Conservation (phyloP, 2,888 invertebrate genomes). For the Tricholauxania praeusta region DNA sequence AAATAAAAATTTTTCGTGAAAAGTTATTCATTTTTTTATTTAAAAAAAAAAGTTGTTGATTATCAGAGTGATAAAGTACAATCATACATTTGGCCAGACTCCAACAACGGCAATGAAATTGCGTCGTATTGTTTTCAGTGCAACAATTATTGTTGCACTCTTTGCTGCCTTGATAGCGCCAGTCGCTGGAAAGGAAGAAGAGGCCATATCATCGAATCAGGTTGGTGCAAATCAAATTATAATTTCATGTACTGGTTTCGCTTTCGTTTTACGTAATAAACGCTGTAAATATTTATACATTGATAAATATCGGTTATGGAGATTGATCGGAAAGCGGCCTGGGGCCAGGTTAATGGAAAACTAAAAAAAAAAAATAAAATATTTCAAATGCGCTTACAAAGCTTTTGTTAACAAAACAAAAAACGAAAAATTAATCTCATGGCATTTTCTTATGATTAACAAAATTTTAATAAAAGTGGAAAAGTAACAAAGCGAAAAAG, state of each 20-base stretch:
- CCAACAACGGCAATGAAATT: slow-evolving; percentile 21
- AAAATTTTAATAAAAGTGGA: too few species aligned
- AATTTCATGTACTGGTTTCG: neutral
- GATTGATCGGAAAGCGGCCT: too few species aligned
- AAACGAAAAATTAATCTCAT: too few species aligned
- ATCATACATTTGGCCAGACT: neutral
- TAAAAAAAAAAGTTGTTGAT: neutral
- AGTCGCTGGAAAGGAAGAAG: slow-evolving; percentile 46
- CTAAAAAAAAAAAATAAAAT: too few species aligned
- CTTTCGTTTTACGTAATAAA: neutral
- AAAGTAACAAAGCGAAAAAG: too few species aligned
- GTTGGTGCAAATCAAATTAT: too few species aligned
- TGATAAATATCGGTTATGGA: neutral
- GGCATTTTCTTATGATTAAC: too few species aligned
- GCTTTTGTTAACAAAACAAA: too few species aligned
- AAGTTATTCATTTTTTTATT: slow-evolving; percentile 8
- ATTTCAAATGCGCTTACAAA: too few species aligned
- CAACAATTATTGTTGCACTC: slow-evolving; percentile 55
- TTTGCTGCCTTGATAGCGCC: slow-evolving; percentile 43
- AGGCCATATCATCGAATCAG: neutral
- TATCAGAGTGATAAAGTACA: neutral
- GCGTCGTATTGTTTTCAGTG: slow-evolving; percentile 4
- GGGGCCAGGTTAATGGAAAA: too few species aligned
- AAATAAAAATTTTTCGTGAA: neutral
- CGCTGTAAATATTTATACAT: slow-evolving; percentile 15